These are phyloP conservation scores for Aradophagus sp. DNA, from an alignment of 1,140 invertebrate genomes.

Conservation along the genomic window DNA sequence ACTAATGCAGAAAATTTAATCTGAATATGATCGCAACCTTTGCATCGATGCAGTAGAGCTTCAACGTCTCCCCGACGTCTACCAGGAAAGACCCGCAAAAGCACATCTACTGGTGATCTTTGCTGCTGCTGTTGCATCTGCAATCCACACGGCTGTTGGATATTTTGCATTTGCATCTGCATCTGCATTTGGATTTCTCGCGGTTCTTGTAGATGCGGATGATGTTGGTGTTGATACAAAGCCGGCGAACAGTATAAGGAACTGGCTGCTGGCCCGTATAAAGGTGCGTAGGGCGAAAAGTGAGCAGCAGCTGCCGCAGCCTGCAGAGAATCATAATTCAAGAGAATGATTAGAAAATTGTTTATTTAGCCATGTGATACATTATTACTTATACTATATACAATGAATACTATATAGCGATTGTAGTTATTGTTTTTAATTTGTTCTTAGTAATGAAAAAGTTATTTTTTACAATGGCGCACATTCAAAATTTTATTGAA, in stretches of 20 bases:
- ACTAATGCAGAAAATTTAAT: too few relatives aligned
- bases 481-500: too few relatives aligned
- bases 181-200: conserved; percentile 71
- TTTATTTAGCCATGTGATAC: too few relatives aligned
- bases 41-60: conserved; percentile 81
- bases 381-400: too few relatives aligned
- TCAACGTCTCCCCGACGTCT: conserved; percentile 89
- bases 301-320: conserved; percentile 67
- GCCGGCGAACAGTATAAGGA: conserved; percentile 73
- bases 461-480: too few relatives aligned
- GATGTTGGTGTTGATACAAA: conserved; percentile 70
- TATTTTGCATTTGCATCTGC: conserved; percentile 71
- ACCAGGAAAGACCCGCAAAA: conserved; percentile 88
- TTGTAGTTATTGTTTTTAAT: too few relatives aligned
- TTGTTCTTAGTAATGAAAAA: too few relatives aligned
- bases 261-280: conserved; percentile 71
- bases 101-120: conserved; percentile 83
- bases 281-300: conserved; percentile 68
- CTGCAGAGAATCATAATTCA: conserved; percentile 34
- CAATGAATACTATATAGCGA: too few relatives aligned
- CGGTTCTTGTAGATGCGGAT: conserved; percentile 66
- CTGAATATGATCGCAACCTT: too few relatives aligned
- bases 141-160: conserved; percentile 66
- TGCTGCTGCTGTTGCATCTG: conserved; percentile 73
- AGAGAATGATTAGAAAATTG: too few relatives aligned